phyloP scores from a whole-genome alignment of 2,888 invertebrate species.

The Plagiodera versicolora region DNA sequence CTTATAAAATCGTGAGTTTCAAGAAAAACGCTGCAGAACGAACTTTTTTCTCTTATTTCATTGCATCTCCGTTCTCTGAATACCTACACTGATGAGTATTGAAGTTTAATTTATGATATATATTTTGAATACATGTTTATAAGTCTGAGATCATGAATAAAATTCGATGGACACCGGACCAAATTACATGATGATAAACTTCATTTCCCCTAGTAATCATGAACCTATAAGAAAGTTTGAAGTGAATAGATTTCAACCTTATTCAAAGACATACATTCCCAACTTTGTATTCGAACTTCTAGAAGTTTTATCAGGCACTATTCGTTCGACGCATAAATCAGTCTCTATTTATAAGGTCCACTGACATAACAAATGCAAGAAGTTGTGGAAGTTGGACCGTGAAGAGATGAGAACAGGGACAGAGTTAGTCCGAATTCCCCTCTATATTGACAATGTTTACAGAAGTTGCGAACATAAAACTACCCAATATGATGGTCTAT shows the following conservation, averaged over 20 bases:
- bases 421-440: constrained; percentile 32
- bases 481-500: constrained; percentile 24
- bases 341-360: constrained; percentile 48
- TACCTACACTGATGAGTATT: too few species aligned
- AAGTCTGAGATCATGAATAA: too few species aligned
- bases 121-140: too few species aligned
- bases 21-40: too few species aligned
- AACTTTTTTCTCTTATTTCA: too few species aligned
- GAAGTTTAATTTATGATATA: too few species aligned
- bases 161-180: too few species aligned
- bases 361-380: constrained; percentile 53
- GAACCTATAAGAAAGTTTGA: background rate
- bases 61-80: too few species aligned
- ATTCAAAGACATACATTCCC: background rate
- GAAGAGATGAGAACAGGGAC: constrained; percentile 7
- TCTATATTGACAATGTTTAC: constrained; percentile 36
- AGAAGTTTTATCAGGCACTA: constrained; percentile 48
- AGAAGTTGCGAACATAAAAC: constrained; percentile 38
- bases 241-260: background rate
- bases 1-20: too few species aligned
- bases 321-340: constrained; percentile 51
- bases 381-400: constrained; percentile 34
- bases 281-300: background rate
- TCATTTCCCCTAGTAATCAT: background rate
- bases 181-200: background rate